These are phyloP conservation scores for Papilio elwesi DNA, from an alignment of 2,888 invertebrate genomes.

Conservation along the genomic window DNA sequence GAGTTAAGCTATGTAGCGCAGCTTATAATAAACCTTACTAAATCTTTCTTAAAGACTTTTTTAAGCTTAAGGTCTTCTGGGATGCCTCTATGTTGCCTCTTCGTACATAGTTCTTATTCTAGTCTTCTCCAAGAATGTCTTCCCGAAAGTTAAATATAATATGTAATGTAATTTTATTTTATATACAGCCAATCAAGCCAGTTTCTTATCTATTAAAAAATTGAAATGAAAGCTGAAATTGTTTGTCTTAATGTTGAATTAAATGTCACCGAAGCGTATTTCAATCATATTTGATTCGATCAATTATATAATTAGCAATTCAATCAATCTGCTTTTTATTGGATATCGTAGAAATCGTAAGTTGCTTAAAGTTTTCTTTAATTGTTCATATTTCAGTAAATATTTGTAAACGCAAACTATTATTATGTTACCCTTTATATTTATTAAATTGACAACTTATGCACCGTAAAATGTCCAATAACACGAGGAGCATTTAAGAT, in stretches of 20 bases:
- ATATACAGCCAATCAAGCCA: not conserved
- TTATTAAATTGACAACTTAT: not conserved
- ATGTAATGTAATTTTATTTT: too few species aligned
- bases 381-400: not conserved
- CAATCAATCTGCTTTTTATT: slow-evolving; percentile 30
- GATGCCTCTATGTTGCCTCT: too few species aligned
- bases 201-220: not conserved
- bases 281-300: slow-evolving; percentile 29
- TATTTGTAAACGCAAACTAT: not conserved
- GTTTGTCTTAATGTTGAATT: slow-evolving; percentile 17
- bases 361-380: slow-evolving; percentile 34
- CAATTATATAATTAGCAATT: slow-evolving; percentile 39
- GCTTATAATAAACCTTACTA: too few species aligned
- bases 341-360: slow-evolving; percentile 25
- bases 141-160: too few species aligned
- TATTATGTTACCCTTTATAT: too few species aligned
- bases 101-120: too few species aligned
- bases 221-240: slow-evolving; percentile 10
- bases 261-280: slow-evolving; percentile 27
- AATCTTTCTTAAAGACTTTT: too few species aligned
- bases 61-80: too few species aligned
- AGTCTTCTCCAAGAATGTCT: too few species aligned
- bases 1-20: too few species aligned
- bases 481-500: not conserved
- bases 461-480: not conserved